Percentiles rank a stretch among this genome's conserved stretches.
These are phyloP conservation scores for Catocala sponsa DNA, from an alignment of 2,888 invertebrate species.

Conservation along the genomic window DNA sequence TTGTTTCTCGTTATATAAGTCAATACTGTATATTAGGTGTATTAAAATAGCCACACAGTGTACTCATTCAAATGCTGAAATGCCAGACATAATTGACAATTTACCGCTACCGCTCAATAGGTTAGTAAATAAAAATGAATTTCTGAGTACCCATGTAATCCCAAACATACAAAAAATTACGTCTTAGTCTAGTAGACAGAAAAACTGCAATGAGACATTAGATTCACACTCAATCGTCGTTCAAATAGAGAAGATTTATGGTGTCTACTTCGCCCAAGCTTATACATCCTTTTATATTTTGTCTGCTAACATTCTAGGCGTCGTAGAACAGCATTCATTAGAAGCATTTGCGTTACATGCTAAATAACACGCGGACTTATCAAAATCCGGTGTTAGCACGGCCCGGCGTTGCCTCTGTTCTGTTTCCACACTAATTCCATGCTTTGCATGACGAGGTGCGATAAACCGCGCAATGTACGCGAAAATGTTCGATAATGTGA, in stretches of 20 bases:
- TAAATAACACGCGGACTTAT: constrained; percentile 35
- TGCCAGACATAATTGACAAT: too few species aligned
- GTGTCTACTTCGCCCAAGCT: constrained; percentile 11
- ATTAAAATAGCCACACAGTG: too few species aligned
- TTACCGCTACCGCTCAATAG: too few species aligned
- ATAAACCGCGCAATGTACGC: constrained; percentile 52
- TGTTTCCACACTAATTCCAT: constrained; percentile 33
- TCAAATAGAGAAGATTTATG: constrained; percentile 6
- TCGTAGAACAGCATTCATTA: constrained; percentile 31
- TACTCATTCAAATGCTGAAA: too few species aligned
- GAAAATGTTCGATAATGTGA: constrained; percentile 61
- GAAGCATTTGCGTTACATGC: constrained; percentile 39
- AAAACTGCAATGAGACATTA: too few species aligned
- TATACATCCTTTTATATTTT: constrained; percentile 13
- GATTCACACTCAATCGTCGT: too few species aligned
- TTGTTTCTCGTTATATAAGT: too few species aligned
- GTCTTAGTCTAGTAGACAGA: too few species aligned
- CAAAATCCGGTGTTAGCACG: constrained; percentile 44
- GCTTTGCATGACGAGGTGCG: constrained; percentile 51
- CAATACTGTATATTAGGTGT: too few species aligned
- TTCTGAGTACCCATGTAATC: too few species aligned
- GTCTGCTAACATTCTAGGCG: constrained; percentile 21
- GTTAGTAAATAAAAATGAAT: too few species aligned
- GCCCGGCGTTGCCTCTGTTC: constrained; percentile 20
- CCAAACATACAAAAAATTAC: too few species aligned